Percentiles rank a stretch among this genome's conserved stretches.
Evolutionary conservation across 2,888 invertebrate genomes (phyloP).

Genomic region (Apamea monoglypha): DNA sequence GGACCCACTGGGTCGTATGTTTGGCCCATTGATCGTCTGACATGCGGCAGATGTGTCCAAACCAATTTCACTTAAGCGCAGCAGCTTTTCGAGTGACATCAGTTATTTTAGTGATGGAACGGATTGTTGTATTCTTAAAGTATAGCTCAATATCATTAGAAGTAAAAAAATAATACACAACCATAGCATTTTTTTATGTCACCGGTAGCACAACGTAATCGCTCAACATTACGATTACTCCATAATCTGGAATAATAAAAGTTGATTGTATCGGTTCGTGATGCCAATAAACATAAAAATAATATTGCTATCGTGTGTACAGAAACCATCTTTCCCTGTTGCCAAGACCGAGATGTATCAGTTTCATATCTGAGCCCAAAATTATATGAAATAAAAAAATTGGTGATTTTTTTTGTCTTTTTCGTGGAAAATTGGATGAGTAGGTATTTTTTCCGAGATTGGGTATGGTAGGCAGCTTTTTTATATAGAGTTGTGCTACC

Average conservation of each 20-base stretch:
- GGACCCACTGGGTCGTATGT: too few species aligned
- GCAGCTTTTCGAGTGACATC: too few species aligned
- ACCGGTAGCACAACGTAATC: constrained; percentile 46
- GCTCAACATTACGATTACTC: constrained; percentile 57
- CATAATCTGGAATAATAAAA: constrained; percentile 64
- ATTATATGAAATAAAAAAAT: constrained; percentile 49
- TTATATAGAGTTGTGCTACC: constrained; percentile 15
- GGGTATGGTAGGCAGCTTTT: constrained; percentile 35
- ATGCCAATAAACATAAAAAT: constrained; percentile 72
- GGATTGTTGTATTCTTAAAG: too few species aligned
- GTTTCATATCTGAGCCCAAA: constrained; percentile 48
- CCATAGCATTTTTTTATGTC: constrained; percentile 20
- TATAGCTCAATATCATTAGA: neutral
- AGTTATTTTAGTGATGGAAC: too few species aligned
- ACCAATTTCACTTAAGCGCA: too few species aligned
- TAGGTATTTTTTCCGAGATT: constrained; percentile 45
- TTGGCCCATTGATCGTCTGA: too few species aligned
- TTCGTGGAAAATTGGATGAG: constrained; percentile 46
- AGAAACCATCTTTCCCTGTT: constrained; percentile 38
- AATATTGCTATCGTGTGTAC: constrained; percentile 65
- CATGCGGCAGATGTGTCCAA: too few species aligned
- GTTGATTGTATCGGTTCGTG: constrained; percentile 71
- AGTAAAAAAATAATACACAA: neutral
- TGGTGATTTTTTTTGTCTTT: constrained; percentile 22
- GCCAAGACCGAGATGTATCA: constrained; percentile 51